Base-by-base conservation (phyloP, 64 coral and sea anemone species). In the Stichodactyla mertensii region DNA sequence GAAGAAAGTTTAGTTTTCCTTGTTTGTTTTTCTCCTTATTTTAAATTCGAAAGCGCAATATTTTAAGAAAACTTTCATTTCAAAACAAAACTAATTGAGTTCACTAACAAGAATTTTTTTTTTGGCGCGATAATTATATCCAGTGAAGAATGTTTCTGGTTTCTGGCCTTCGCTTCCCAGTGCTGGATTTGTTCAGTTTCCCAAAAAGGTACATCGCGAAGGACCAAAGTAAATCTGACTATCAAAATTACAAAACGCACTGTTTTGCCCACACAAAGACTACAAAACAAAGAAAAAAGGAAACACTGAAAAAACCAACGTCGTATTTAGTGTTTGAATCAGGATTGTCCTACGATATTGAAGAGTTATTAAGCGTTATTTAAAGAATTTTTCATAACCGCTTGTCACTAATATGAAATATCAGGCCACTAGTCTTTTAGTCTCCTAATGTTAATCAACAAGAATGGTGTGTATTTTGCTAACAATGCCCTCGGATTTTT, bases 231-330 rank as follows among this genome's bases (percentile, higher is more conserved):
- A 15, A 61, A 15, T 61, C 18, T 16, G 18, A 22, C 62, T 66
- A 66, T 66, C 62, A 66, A 66, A 66, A 66, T 66, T 66, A n/a
- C 62, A 66, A 66, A 66, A 23, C 62, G 62, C 9, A n/a, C 62
- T 66, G 62, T 66, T 20, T 66, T 66, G 19, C 62, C 62, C 62
- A 59, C 57, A 66, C 62, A 66, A 66, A 66, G 19, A 7, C 18
- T 6, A 66, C 62, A n/a, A 66, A n/a, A 66, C 62, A 66, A 66
- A 66, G 62, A n/a, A 7, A 22, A 45, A 20, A n/a, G 62, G 19
- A 66, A 61, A 61, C 59, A 61, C 3, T 61, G 11, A 9, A 61
- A 16, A 61, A 61, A 61, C 36, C 36, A 45, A 61, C 19, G 20
- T 66, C 22, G 18, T 66, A 18, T 66, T 66, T 66, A 20, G 62